Percentiles rank a stretch among this genome's conserved stretches.
phyloP scores from a whole-genome alignment of 30 jellyfish, hydroid and myxozoan species.

The Chrysaora quinquecirrha region DNA sequence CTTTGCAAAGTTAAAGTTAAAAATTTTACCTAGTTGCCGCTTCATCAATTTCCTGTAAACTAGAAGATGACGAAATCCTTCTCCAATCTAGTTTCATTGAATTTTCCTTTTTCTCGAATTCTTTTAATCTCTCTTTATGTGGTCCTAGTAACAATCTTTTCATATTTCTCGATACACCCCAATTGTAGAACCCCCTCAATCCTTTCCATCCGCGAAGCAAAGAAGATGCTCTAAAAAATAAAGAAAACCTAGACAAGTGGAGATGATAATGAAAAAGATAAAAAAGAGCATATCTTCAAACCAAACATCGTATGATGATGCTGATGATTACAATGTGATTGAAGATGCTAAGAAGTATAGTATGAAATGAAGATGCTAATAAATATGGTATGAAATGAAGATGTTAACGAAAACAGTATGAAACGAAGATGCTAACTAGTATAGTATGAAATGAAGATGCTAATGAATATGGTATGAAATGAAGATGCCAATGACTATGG shows the following conservation, averaged over 20 bases:
- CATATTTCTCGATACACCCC: slow-evolving; percentile 65
- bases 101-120: slow-evolving; percentile 24
- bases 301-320: neutral
- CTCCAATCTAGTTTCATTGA: slow-evolving; percentile 76
- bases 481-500: too few species aligned
- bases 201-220: slow-evolving; percentile 76
- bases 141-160: slow-evolving; percentile 42
- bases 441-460: too few species aligned
- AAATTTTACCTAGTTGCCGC: slow-evolving; percentile 50
- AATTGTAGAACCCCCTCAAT: slow-evolving; percentile 78
- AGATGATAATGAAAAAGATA: neutral
- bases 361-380: too few species aligned
- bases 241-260: neutral
- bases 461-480: too few species aligned
- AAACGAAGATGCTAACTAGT: too few species aligned
- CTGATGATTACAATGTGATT: neutral
- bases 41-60: slow-evolving; percentile 79
- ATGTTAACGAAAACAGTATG: too few species aligned
- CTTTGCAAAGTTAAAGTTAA: too few species aligned
- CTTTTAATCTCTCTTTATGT: slow-evolving; percentile 60
- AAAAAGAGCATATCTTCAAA: neutral
- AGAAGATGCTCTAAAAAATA: slow-evolving; percentile 63
- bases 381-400: too few species aligned
- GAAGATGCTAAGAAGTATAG: neutral
- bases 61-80: slow-evolving; percentile 68